Percentiles rank a stretch among this genome's conserved stretches.
These are phyloP conservation scores for Orthochromis malagaraziensis DNA, from an alignment of 2,113 vertebrate genomes.

Conservation along the genomic window DNA sequence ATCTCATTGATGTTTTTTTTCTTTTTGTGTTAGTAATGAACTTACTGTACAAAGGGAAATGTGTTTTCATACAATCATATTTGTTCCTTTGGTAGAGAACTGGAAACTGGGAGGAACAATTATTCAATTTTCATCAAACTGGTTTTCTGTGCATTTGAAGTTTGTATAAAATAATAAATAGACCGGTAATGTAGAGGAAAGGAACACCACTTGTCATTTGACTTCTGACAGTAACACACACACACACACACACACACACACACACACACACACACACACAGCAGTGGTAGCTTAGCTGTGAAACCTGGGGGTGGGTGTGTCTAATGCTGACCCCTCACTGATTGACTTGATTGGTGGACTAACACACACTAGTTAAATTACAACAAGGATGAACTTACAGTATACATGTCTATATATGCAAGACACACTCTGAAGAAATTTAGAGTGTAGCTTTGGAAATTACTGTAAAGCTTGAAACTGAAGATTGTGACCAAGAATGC, in stretches of 20 bases:
- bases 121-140: background rate
- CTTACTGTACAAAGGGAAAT: background rate
- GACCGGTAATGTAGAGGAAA: background rate
- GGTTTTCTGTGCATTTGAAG: background rate
- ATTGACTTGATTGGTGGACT: conserved; percentile 1
- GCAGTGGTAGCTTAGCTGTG: conserved; percentile 21
- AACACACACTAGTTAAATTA: background rate
- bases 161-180: background rate
- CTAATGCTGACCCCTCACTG: conserved; percentile 51
- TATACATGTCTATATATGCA: background rate
- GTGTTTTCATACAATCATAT: background rate
- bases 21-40: background rate
- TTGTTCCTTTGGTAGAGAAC: background rate
- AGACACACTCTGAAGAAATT: too few species aligned
- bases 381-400: background rate
- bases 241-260: background rate
- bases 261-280: background rate
- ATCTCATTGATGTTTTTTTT: background rate
- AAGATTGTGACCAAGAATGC: background rate
- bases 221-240: background rate
- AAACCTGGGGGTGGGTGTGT: conserved; percentile 14
- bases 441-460: background rate
- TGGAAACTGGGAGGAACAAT: background rate
- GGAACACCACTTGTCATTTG: background rate
- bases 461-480: background rate